These are phyloP conservation scores for Drosophila equinoxialis DNA, from an alignment of 1,140 invertebrate species.

Conservation along the genomic window DNA sequence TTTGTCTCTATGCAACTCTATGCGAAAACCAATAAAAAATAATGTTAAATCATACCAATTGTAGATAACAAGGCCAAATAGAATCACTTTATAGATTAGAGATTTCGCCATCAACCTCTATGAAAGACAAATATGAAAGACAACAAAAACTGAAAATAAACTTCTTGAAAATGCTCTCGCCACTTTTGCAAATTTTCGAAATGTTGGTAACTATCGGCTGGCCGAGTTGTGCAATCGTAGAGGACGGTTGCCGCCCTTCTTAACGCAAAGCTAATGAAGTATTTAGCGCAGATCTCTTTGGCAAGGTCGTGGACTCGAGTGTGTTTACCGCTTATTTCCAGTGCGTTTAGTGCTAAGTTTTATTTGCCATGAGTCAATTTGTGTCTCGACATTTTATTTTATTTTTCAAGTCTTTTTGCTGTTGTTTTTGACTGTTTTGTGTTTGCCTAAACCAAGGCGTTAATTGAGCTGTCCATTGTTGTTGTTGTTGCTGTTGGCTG, in stretches of 20 bases:
- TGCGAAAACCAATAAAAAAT: too few relatives aligned
- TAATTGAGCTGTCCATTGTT: conserved; percentile 46
- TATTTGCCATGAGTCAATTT: conserved; percentile 55
- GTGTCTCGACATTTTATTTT: conserved; percentile 26
- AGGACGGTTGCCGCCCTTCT: conserved; percentile 21
- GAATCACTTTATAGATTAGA: too few relatives aligned
- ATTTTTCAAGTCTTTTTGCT: conserved; percentile 9
- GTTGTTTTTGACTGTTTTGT: conserved; percentile 12
- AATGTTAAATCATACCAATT: too few relatives aligned
- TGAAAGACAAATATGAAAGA: too few relatives aligned
- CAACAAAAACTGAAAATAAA: too few relatives aligned
- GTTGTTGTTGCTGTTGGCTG: conserved; percentile 27
- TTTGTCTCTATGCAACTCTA: too few relatives aligned
- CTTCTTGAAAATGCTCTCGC: too few relatives aligned
- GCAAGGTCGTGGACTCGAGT: conserved; percentile 41
- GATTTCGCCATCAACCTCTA: too few relatives aligned
- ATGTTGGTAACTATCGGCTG: conserved; percentile 10
- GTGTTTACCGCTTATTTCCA: conserved; percentile 49
- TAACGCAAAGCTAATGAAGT: conserved; percentile 18
- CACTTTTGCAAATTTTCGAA: background rate
- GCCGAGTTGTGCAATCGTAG: background rate
- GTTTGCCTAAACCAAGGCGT: conserved; percentile 33
- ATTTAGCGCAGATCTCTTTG: conserved; percentile 46
- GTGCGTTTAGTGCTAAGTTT: conserved; percentile 39
- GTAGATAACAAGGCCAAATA: too few relatives aligned